Evolutionary conservation across 2,888 invertebrate genomes (phyloP).

Genomic region (Amiota minor): DNA sequence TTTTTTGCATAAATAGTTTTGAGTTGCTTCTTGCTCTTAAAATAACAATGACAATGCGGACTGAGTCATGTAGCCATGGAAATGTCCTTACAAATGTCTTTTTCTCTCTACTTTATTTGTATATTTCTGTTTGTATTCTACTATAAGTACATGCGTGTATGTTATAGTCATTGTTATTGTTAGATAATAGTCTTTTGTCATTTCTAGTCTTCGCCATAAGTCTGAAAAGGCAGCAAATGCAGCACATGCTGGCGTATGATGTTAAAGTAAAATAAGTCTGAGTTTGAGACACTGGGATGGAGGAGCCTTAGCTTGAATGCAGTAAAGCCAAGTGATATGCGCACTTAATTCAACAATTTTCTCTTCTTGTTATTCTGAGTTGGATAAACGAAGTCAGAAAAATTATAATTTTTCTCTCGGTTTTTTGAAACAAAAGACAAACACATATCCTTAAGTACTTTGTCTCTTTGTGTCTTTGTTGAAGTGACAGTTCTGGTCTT

Average conservation of each 20-base stretch:
- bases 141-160: background rate
- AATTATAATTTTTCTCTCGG: background rate
- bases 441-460: conserved; percentile 3
- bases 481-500: conserved; percentile 7
- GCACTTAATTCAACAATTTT: background rate
- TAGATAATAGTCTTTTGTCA: conserved; percentile 10
- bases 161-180: conserved; percentile 18
- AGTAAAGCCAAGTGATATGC: background rate
- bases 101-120: no score
- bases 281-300: no score
- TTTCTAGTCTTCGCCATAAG: background rate
- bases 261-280: background rate
- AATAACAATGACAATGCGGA: conserved; percentile 1
- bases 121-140: no score
- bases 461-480: background rate
- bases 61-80: background rate
- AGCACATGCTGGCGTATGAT: background rate
- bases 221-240: background rate
- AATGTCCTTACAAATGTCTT: no score
- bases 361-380: background rate
- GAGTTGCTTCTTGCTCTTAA: no score
- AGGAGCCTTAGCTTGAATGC: no score
- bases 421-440: background rate
- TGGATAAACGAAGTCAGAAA: background rate
- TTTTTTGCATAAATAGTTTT: no score